A percentile compares a stretch with the other conserved stretches of the same genome.
Conservation (phyloP, 2,113 vertebrate genomes). For the Nothobranchius kuhntae region DNA sequence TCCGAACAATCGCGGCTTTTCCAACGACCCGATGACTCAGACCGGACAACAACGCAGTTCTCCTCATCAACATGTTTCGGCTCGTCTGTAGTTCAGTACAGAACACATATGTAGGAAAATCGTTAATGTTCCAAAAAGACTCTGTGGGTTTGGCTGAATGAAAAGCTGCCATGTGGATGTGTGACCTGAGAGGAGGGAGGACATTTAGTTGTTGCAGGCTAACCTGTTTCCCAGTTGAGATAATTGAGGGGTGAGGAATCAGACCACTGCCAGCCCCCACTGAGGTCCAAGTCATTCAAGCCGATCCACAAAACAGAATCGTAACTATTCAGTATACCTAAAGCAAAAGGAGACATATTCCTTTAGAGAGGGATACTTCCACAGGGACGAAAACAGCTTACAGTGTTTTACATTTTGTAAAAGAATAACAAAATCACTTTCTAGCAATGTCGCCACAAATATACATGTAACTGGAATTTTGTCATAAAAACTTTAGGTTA, state of each 20-base stretch:
- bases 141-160: no score
- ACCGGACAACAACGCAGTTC: conserved; percentile 93
- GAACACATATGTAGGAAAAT: conserved; percentile 1
- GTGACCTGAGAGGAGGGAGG: conserved; percentile 14
- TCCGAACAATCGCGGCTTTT: conserved; percentile 92
- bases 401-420: no score
- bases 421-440: no score
- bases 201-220: conserved; percentile 49
- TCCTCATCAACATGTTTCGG: conserved; percentile 89
- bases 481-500: no score
- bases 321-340: conserved; percentile 91
- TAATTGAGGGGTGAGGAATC: conserved; percentile 94
- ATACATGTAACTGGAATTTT: no score
- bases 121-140: not conserved
- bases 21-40: conserved; percentile 90
- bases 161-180: conserved; percentile 2
- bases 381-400: no score
- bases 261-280: conserved; percentile 96
- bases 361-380: no score
- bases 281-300: conserved; percentile 93
- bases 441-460: no score
- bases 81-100: conserved; percentile 80
- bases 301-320: conserved; percentile 94
- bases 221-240: conserved; percentile 97
- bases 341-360: conserved; percentile 17